phyloP scores from a whole-genome alignment of 2,113 vertebrate species.

The Solea senegalensis region DNA sequence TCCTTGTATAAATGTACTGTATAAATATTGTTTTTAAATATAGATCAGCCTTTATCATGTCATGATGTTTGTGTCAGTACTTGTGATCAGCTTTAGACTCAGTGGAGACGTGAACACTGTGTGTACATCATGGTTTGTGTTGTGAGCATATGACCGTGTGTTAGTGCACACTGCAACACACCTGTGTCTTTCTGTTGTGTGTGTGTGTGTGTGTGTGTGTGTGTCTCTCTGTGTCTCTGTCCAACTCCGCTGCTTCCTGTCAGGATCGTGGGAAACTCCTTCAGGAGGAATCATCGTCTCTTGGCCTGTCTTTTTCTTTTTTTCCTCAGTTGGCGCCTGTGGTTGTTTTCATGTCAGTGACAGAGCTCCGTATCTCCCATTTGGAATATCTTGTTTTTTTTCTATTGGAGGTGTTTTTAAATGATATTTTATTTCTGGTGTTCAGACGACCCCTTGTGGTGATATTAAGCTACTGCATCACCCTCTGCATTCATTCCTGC shows the following conservation, averaged over 20 bases:
- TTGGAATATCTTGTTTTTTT: slow-evolving; percentile 15
- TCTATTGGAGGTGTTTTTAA: not conserved
- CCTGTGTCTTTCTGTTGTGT: too few species aligned
- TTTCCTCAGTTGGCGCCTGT: slow-evolving; percentile 21
- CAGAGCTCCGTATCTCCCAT: not conserved
- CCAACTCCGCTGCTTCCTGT: slow-evolving; percentile 57
- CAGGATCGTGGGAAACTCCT: slow-evolving; percentile 61
- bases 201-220: slow-evolving; percentile 2
- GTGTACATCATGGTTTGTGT: too few species aligned
- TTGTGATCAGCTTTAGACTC: too few species aligned
- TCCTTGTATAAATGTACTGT: too few species aligned
- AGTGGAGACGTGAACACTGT: too few species aligned
- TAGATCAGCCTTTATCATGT: too few species aligned
- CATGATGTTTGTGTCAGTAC: too few species aligned
- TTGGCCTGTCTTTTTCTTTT: slow-evolving; percentile 4
- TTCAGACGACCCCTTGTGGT: slow-evolving; percentile 71
- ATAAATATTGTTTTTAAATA: too few species aligned
- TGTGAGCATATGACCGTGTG: too few species aligned
- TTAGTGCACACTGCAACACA: too few species aligned
- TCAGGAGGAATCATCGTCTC: slow-evolving; percentile 17
- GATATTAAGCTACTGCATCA: slow-evolving; percentile 39
- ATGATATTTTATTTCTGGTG: slow-evolving; percentile 43
- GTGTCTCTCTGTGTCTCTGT: slow-evolving; percentile 7
- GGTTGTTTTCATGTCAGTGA: slow-evolving; percentile 35
- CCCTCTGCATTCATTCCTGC: too few species aligned